Base-by-base conservation (phyloP, 2,888 invertebrate species). In the Lysandra bellargus region DNA sequence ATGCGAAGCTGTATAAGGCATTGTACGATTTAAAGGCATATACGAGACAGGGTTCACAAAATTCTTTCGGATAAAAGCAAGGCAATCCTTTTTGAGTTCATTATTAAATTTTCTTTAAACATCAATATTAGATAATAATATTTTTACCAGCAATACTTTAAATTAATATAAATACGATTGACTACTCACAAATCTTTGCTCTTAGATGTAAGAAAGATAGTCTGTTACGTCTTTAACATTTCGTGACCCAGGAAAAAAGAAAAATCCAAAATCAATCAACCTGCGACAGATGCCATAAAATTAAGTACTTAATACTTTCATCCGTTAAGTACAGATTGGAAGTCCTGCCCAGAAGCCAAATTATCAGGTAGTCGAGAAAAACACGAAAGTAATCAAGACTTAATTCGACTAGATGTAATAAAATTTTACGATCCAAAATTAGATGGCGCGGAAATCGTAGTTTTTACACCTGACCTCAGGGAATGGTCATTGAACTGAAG, bases 401-500 rank as follows among this genome's bases (percentile, higher is more conserved):
- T 49, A 80, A 64, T 78, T 74, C 5, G 73, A 79, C 57, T 57
- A 79, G 77, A 78, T 69, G 82, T 89, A 89, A 91, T 91, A 90
- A 90, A 89, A 83, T 85, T 90, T 91, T 90, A 91, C 86, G 89
- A 88, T 83, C 89, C 86, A 89, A 91, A 92, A 90, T 91, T 89
- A 89, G 90, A 89, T 89, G 89, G 88, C 86, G 86, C 88, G 89
- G 89, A 89, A 90, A 90, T 85, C 84, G 85, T 80, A 81, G 86
- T 88, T 90, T 90, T 88, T 87, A 86, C 86, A 90, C 87, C 89
- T 90, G 90, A 91, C 90, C 90, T 91, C 87, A 83, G 83, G 81
- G 80, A 79, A 83, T 87, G 91, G 90, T 92, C 91, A 84, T 88
- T 92, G 91, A 92, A 90, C 93, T 44, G 30, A 53, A 74, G 74